A percentile compares a stretch with the other conserved stretches of the same genome.
phyloP scores from a whole-genome alignment of 2,797 vertebrate species.

The Sebastes vulpes region DNA sequence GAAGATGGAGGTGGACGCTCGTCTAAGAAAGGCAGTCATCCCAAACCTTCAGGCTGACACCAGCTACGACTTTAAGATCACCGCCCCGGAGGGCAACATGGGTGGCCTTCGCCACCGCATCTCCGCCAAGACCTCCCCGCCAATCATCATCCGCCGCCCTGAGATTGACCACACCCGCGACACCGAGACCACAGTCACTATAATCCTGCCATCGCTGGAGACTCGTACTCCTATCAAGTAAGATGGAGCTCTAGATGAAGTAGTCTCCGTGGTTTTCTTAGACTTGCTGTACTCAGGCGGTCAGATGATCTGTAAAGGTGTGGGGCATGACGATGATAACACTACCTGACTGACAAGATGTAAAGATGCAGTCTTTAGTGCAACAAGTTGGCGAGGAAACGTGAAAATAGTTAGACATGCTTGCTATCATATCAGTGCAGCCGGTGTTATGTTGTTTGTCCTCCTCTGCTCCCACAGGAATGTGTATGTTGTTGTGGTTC shows the following conservation, averaged over 20 bases:
- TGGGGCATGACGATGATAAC: background rate
- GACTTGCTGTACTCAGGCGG: background rate
- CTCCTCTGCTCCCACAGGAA: conserved; percentile 84
- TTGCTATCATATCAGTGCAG: conserved; percentile 1
- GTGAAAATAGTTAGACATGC: background rate
- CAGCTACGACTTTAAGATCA: conserved; percentile 95
- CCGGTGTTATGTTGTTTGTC: conserved; percentile 42
- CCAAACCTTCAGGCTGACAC: conserved; percentile 93
- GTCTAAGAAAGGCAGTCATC: conserved; percentile 94
- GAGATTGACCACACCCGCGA: conserved; percentile 92
- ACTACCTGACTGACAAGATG: background rate
- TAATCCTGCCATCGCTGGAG: conserved; percentile 92
- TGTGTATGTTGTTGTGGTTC: conserved; percentile 95
- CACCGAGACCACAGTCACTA: conserved; percentile 91
- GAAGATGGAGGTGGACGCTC: conserved; percentile 93
- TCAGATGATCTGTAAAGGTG: conserved; percentile 4
- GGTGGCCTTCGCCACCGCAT: conserved; percentile 96
- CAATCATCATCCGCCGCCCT: conserved; percentile 90
- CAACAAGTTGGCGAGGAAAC: background rate
- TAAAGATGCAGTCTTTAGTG: background rate
- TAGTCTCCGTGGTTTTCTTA: background rate
- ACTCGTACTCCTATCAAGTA: conserved; percentile 91
- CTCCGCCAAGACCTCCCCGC: conserved; percentile 93
- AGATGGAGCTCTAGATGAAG: background rate
- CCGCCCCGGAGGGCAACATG: conserved; percentile 93